Base-by-base conservation (phyloP, 2,797 vertebrate species). In the Sarcoramphus papa region DNA sequence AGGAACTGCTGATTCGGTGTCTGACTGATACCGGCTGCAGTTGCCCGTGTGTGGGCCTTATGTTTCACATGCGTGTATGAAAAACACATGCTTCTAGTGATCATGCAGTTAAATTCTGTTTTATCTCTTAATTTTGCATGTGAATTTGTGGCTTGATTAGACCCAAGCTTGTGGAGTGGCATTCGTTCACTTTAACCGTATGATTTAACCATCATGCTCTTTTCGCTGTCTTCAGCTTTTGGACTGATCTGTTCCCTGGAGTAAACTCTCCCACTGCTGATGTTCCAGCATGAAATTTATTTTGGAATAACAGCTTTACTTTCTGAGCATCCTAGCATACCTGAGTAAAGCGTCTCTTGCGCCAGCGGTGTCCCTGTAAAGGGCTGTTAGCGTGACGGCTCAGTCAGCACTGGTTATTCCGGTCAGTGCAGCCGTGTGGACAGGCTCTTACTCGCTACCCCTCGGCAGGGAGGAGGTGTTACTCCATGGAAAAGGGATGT, bases 401-500 rank as follows among this genome's bases (percentile, higher is more conserved):
- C 53, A 5, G 37, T 16, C 6, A 0, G 0, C 51, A 0, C 64
- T 10, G 23, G 57, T 78, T 88, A 4, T 74, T 48, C 74, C 12
- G 16, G 69, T 60, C 60, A 12, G 65, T 2, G 11, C 47, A 31
- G 75, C 30, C 1, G 1, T 9, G 21, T 10, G 30, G 56, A 16
- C 31, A 23, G 64, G 47, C 63, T 67, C n/a, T 37, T 37, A 20
- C n/a, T 62, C 0, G 1, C 14, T 14, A 0, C 28, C 16, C 18
- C 31, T 60, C 1, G 4, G 2, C 22, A 31, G 60, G 6, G 57
- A 35, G 24, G 28, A 33, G 24, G 41, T 20, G 43, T 59, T 30
- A 11, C 33, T 22, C 31, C 27, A 15, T 20, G 41, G 23, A n/a
- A 35, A 22, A 83, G 67, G 50, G 50, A 18, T 3, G 24, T 50